Conservation (phyloP, 2,113 vertebrate genomes). For the Sceloporus undulatus region DNA sequence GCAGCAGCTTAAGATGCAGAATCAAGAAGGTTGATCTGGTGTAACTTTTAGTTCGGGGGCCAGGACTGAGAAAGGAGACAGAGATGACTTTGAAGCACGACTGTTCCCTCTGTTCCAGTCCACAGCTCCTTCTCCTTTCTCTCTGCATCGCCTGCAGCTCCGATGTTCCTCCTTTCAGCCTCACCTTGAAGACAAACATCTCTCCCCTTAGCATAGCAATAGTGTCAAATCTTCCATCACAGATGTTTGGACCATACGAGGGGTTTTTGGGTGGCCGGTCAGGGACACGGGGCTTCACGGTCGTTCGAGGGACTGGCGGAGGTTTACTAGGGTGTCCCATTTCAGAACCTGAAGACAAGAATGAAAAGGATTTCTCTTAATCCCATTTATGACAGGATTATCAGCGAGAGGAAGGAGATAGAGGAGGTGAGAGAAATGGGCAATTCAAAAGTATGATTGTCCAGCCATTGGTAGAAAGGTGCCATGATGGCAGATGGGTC, state of each 20-base stretch:
- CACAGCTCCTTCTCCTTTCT: background rate
- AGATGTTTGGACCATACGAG: slow-evolving; percentile 84
- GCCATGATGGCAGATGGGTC: too few relatives aligned
- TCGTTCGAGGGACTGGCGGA: slow-evolving; percentile 70
- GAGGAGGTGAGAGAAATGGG: background rate
- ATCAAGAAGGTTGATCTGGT: too few relatives aligned
- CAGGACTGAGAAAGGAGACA: background rate
- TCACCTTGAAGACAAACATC: slow-evolving; percentile 94
- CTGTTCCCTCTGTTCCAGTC: background rate
- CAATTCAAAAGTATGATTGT: background rate
- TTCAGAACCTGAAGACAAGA: slow-evolving; percentile 58
- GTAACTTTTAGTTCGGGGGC: background rate
- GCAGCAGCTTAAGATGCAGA: too few relatives aligned
- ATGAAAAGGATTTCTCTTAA: slow-evolving; percentile 31
- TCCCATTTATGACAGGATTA: background rate
- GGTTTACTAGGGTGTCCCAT: slow-evolving; percentile 63
- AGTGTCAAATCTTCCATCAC: slow-evolving; percentile 91
- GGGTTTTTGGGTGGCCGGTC: slow-evolving; percentile 72
- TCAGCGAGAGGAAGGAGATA: background rate
- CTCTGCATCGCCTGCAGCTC: too few relatives aligned
- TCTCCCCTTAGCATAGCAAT: slow-evolving; percentile 90
- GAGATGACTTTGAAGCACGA: background rate
- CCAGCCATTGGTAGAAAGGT: too few relatives aligned
- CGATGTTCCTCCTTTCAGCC: background rate
- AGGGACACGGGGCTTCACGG: slow-evolving; percentile 67